Evolutionary conservation across 2,888 invertebrate genomes (phyloP), one percentile per base, ranked within the genome.

Genomic region (Leptinotarsa rubiginosa): DNA sequence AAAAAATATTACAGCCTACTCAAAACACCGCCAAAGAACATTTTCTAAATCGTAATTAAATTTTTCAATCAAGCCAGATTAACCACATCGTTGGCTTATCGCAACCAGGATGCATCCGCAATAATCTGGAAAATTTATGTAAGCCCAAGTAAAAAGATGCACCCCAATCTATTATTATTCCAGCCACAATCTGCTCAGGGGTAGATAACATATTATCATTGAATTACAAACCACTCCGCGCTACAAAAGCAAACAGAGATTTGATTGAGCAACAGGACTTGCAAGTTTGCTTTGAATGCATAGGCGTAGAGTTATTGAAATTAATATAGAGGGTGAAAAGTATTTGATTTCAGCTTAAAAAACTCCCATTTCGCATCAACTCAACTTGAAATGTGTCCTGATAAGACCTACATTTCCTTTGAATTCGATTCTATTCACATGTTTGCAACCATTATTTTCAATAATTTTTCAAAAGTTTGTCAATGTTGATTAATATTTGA

Each of bases 201-300:
- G 84, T 84, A 85, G 85, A 85, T 85, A 85, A 85, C 84, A 83
- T 84, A 84, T 85, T 84, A 85, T 85, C 85, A 83, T 83, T 84
- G 85, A 85, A 85, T 85, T 85, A 85, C 84, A 84, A 84, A 82
- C 83, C 84, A 79, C 81, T 78, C 73, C 78, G 81, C 81, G 81
- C 79, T 82, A 80, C 74, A 77, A 80, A 79, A 83, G 83, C 82
- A 84, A 84, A 84, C 84, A 84, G 75, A 80, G 80, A 81, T 79
- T 78, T 71, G 62, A 50, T 72, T 70, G 50, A 66, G 73, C 67
- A 74, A 74, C 75, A 74, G 74, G 74, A 75, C 70, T 66, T 69
- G 62, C n/a, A 62, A 66, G 77, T 75, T 75, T 54, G 65, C 72
- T 70, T 74, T 56, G 5, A 47, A 10, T n/a, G 47, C 73, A 71